phyloP scores from a whole-genome alignment of 2,888 invertebrate genomes.

The Boloria euphrosyne region DNA sequence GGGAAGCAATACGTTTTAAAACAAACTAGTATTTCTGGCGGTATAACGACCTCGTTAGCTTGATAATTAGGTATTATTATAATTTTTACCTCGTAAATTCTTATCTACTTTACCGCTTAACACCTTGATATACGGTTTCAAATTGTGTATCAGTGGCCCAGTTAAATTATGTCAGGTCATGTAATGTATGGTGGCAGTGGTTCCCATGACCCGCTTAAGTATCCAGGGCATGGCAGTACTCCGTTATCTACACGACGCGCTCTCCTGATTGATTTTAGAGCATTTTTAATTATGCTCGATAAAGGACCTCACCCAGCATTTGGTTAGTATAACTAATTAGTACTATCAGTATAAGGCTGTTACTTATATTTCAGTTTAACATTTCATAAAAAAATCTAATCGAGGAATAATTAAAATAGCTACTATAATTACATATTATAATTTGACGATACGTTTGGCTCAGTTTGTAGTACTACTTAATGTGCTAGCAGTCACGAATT shows the following conservation, averaged over 20 bases:
- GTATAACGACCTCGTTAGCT: slow-evolving; percentile 25
- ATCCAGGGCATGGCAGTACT: slow-evolving; percentile 48
- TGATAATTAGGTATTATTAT: slow-evolving; percentile 28
- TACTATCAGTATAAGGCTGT: too few species aligned
- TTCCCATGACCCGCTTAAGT: slow-evolving; percentile 60
- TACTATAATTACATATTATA: too few species aligned
- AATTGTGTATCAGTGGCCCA: slow-evolving; percentile 13
- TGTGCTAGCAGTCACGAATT: too few species aligned
- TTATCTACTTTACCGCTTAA: slow-evolving; percentile 9
- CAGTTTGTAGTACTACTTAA: too few species aligned
- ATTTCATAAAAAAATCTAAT: too few species aligned
- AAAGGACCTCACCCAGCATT: neutral
- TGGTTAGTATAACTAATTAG: neutral
- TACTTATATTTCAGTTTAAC: too few species aligned
- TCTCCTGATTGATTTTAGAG: slow-evolving; percentile 23
- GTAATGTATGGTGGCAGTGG: slow-evolving; percentile 47
- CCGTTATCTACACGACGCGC: slow-evolving; percentile 50
- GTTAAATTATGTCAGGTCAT: slow-evolving; percentile 56
- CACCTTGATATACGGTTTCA: slow-evolving; percentile 15
- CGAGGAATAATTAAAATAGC: too few species aligned
- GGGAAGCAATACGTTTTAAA: neutral
- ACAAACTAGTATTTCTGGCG: neutral
- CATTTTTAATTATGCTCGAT: slow-evolving; percentile 5
- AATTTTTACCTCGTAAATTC: slow-evolving; percentile 10
- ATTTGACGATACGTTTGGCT: too few species aligned